phyloP scores from a whole-genome alignment of 2,797 vertebrate species.

The Babyrousa celebensis region DNA sequence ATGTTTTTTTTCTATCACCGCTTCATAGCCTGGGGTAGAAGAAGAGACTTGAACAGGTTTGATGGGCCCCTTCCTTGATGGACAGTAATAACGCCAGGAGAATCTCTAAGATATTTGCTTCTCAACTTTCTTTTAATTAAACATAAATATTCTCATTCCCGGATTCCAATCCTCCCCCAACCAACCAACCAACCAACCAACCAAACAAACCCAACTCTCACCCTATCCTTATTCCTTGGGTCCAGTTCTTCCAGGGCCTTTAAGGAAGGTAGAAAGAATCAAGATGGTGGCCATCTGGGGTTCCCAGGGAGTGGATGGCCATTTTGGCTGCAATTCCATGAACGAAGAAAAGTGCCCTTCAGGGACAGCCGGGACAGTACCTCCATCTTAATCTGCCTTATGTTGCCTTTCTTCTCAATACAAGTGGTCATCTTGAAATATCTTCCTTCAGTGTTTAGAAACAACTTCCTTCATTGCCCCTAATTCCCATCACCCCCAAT shows the following conservation, averaged over 20 bases:
- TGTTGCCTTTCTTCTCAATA: conserved; percentile 45
- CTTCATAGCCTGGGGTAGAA: not conserved
- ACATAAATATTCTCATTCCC: conserved; percentile 85
- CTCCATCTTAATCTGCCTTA: not conserved
- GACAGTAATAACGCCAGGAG: conserved; percentile 16
- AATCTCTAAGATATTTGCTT: conserved; percentile 1
- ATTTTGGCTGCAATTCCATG: conserved; percentile 7
- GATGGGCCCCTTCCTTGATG: not conserved
- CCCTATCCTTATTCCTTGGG: not conserved
- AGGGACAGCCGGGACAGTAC: not conserved
- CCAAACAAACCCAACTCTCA: not conserved
- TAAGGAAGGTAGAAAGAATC: conserved; percentile 40
- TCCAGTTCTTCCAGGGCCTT: conserved; percentile 8
- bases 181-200: not conserved
- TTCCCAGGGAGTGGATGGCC: not conserved
- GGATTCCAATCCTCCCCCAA: not conserved
- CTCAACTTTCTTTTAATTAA: conserved; percentile 80
- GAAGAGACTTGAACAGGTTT: not conserved
- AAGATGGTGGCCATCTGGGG: conserved; percentile 7
- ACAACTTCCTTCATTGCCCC: conserved; percentile 2
- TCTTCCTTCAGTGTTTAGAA: conserved; percentile 39
- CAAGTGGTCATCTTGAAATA: conserved; percentile 62
- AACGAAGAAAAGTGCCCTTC: not conserved
- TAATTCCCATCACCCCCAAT: not conserved
- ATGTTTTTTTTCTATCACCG: not conserved